These are phyloP conservation scores for Hylomyscus alleni DNA, from an alignment of 2,797 vertebrate species.

Conservation along the genomic window DNA sequence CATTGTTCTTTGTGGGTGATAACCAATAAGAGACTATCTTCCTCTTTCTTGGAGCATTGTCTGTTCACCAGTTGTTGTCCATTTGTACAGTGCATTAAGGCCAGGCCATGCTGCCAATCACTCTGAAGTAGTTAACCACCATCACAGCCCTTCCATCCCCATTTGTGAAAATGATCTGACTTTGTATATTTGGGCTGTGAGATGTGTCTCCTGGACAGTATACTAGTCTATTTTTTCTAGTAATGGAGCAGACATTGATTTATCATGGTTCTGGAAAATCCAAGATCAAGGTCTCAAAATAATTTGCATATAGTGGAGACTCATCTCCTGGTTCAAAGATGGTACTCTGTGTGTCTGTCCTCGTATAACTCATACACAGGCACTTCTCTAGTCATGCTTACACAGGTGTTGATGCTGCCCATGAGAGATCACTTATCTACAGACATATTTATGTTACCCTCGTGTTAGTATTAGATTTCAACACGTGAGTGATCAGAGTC, in stretches of 20 bases:
- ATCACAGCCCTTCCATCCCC: not conserved
- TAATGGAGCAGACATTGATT: not conserved
- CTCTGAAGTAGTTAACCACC: slow-evolving; percentile 1
- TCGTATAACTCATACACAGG: not conserved
- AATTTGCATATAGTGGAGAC: not conserved
- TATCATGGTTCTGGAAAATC: not conserved
- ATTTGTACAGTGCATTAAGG: not conserved
- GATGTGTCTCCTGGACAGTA: not conserved
- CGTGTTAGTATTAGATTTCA: not conserved
- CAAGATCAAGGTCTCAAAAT: not conserved
- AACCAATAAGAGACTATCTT: not conserved
- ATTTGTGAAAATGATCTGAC: not conserved
- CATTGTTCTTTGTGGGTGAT: not conserved
- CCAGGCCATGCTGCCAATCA: not conserved
- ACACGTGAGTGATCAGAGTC: not conserved
- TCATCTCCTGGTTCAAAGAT: not conserved
- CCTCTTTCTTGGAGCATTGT: not conserved
- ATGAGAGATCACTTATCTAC: not conserved
- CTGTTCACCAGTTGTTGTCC: not conserved
- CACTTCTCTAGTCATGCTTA: not conserved
- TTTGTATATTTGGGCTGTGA: not conserved
- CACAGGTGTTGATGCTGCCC: not conserved
- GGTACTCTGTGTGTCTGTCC: not conserved
- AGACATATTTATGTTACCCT: not conserved
- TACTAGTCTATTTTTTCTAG: not conserved